Evolutionary conservation across 1,140 invertebrate genomes (phyloP).

Genomic region (Cydia strobilella): DNA sequence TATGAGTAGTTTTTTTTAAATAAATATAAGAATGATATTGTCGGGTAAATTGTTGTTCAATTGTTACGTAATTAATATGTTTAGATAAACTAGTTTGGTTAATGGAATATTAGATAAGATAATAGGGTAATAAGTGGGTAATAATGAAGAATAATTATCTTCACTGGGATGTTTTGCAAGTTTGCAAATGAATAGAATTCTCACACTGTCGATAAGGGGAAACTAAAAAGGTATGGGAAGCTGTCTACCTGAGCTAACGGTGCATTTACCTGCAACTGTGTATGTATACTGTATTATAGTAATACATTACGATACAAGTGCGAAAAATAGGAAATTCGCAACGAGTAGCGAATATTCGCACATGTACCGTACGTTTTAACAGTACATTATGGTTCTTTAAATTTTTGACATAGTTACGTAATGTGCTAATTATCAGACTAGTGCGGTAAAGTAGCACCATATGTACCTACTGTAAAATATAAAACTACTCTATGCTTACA

Average conservation of each 20-base stretch:
- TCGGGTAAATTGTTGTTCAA: background rate
- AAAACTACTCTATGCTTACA: no score
- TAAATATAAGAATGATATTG: background rate
- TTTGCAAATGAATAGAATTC: background rate
- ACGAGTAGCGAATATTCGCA: no score
- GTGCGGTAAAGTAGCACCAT: no score
- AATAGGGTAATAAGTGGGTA: background rate
- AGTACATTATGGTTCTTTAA: no score
- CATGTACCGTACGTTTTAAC: no score
- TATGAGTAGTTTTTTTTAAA: no score
- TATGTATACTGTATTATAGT: no score
- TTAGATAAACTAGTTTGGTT: background rate
- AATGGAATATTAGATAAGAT: background rate
- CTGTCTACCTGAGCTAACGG: constrained; percentile 15
- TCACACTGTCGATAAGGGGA: constrained; percentile 10
- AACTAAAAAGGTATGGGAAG: background rate
- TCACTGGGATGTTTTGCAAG: background rate
- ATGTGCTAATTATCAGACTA: no score
- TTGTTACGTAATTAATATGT: background rate
- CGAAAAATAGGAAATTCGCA: no score
- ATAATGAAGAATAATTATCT: background rate
- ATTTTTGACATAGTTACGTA: no score
- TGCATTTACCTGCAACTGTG: background rate
- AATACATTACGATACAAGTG: no score
- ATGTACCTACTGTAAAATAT: no score